Evolutionary conservation across 2,888 invertebrate genomes (phyloP), one percentile per base, ranked within the genome.

Genomic region (Eristalinus aeneus): DNA sequence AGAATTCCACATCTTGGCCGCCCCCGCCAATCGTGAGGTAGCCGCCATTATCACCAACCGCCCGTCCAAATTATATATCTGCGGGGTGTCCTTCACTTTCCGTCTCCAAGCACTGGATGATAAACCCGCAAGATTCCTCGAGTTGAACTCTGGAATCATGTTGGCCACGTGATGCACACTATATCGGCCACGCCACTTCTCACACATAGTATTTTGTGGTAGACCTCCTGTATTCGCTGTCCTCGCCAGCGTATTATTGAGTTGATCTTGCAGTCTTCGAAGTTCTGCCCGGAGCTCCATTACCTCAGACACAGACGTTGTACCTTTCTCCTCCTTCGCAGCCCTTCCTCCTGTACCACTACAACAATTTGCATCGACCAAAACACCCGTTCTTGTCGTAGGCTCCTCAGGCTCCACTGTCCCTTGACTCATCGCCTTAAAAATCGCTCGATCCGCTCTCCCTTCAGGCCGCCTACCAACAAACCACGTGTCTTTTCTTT

Each of bases 1-100:
- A 54, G 32, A 54, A 10, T 56, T 34, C 68, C 56, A 71, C n/a
- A 71, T 12, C 27, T 27, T 60, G 12, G 71, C 60, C 2, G 58
- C 36, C 0, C 39, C 60, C 0, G 23, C 6, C 22, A 71, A 23
- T 32, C 60, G 54, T 39, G 71, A 56, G 10, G 34, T 60, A 1
- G 56, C 69, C 22, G 69, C 69, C 58, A 69, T 20, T 22, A 69
- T 5, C 32, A 32, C 32, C 6, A 32, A 32, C 3, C 32, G 6
- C 32, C 6, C 32, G 32, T 32, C 32, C 32, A 32, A 32, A 32
- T 32, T 32, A 32, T 32, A 32, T 32, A 32, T 32, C 32, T 34
- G 22, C 69, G 32, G 31, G 22, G 34, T 39, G 22, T 65, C 65
- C 27, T 20, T 65, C 16, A 46, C 65, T 10, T 39, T 65, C 1